These are phyloP conservation scores for Ophion ellenae DNA, from an alignment of 2,888 invertebrate species.

Conservation along the genomic window DNA sequence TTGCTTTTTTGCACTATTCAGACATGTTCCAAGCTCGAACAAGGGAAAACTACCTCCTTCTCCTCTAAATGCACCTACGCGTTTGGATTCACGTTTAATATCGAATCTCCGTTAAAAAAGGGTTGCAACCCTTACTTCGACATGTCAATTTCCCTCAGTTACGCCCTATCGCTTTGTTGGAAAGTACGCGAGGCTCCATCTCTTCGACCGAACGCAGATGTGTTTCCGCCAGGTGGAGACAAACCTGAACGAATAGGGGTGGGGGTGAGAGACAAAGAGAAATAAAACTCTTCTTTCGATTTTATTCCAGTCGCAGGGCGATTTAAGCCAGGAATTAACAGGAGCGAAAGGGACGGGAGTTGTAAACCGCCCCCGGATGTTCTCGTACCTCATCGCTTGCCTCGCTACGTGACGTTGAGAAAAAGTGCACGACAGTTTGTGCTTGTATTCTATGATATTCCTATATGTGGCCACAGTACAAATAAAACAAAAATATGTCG, in stretches of 20 bases:
- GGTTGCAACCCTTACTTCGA: neutral
- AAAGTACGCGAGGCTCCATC: neutral
- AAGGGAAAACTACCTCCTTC: constrained; percentile 45
- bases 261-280: neutral
- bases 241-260: constrained; percentile 24
- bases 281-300: constrained; percentile 46
- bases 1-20: constrained; percentile 30
- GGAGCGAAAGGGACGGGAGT: constrained; percentile 58
- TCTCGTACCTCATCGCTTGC: constrained; percentile 39
- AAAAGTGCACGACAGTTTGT: constrained; percentile 40
- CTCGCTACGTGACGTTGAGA: constrained; percentile 63
- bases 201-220: neutral
- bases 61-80: constrained; percentile 29
- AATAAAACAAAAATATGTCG: neutral
- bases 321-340: constrained; percentile 74
- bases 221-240: neutral
- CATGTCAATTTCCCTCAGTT: neutral
- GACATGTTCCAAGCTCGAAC: constrained; percentile 13
- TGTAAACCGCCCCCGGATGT: constrained; percentile 66
- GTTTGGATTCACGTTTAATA: constrained; percentile 20
- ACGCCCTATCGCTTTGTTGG: neutral
- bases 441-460: neutral
- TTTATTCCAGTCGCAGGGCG: constrained; percentile 70
- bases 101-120: neutral
- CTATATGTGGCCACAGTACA: constrained; percentile 4